Percentiles rank a stretch among this genome's conserved stretches.
phyloP scores from a whole-genome alignment of 2,797 vertebrate species.

The Sphaeramia orbicularis region DNA sequence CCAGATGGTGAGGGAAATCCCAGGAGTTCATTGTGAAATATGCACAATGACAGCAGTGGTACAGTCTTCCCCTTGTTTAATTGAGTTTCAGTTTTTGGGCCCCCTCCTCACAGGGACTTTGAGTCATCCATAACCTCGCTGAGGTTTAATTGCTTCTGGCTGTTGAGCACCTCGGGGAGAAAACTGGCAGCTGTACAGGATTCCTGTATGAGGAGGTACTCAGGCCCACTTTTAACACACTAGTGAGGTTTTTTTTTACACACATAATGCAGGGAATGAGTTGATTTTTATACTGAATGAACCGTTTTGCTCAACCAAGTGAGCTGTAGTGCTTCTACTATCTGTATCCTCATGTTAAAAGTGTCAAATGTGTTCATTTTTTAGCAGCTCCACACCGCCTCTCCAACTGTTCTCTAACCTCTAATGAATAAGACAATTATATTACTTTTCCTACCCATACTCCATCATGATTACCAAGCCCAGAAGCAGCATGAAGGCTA shows the following conservation, averaged over 20 bases:
- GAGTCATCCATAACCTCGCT: slow-evolving; percentile 66
- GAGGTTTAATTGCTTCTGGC: slow-evolving; percentile 72
- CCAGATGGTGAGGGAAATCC: slow-evolving; percentile 69
- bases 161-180: slow-evolving; percentile 57
- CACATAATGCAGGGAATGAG: slow-evolving; percentile 20
- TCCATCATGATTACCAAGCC: slow-evolving; percentile 24
- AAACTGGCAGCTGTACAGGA: slow-evolving; percentile 60
- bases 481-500: slow-evolving; percentile 6
- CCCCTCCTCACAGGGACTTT: slow-evolving; percentile 55
- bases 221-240: slow-evolving; percentile 22
- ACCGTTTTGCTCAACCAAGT: not conserved
- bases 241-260: slow-evolving; percentile 16
- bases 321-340: not conserved
- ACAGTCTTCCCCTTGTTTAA: slow-evolving; percentile 54
- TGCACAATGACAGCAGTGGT: slow-evolving; percentile 49
- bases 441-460: slow-evolving; percentile 8
- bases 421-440: slow-evolving; percentile 26
- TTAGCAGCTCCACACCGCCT: slow-evolving; percentile 4
- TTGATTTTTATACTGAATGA: slow-evolving; percentile 10
- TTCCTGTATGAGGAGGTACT: slow-evolving; percentile 65
- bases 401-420: slow-evolving; percentile 7
- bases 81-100: slow-evolving; percentile 60
- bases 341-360: not conserved
- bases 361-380: slow-evolving; percentile 16
- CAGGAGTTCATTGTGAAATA: slow-evolving; percentile 36